Base-by-base conservation (phyloP, 1,140 invertebrate species). In the Pseudomyrmex flavicornis region DNA sequence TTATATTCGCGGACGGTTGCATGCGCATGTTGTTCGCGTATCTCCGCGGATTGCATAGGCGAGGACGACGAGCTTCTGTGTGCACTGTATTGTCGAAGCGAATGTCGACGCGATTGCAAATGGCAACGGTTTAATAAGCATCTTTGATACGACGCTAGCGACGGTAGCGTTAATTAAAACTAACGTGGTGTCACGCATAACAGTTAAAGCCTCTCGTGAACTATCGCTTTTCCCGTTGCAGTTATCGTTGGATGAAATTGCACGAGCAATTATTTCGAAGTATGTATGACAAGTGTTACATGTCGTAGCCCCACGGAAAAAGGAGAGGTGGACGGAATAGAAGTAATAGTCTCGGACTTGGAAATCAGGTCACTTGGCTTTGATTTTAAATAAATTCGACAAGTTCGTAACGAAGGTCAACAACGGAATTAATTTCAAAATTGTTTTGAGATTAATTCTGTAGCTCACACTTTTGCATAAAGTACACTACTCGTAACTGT, bases 101-200 rank as follows among this genome's bases (percentile, higher is more conserved):
- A 82, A 54, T 56, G 75, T 22, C 52, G 20, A 69, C 17, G 69
- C 70, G 50, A 70, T 35, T 75, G 52, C 63, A 84, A 35, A 86
- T n/a, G 44, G 52, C 35, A 22, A 74, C 83, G 83, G 35, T 35
- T 88, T 89, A 89, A 90, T 90, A 86, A 88, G 79, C 76, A 76
- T 59, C 77, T 82, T 59, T 59, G 22, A 48, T 66, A 65, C 44
- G n/a, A 52, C 50, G 65, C 22, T 68, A 65, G 20, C 61, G 13
- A 15, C 26, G 5, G n/a, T 82, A 80, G 76, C 86, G 86, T 89
- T 90, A 90, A 90, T 90, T 90, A 89, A 89, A 88, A 89, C 83
- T 87, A 35, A 83, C 79, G 76, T 80, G 84, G 85, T 80, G 76
- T 87, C 85, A 88, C 86, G 84, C 86, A 35, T 35, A 86, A 87